These are phyloP conservation scores for Spongilla lacustris DNA, from an alignment of 37 sponge, comb jelly and placozoan genomes.

Conservation along the genomic window DNA sequence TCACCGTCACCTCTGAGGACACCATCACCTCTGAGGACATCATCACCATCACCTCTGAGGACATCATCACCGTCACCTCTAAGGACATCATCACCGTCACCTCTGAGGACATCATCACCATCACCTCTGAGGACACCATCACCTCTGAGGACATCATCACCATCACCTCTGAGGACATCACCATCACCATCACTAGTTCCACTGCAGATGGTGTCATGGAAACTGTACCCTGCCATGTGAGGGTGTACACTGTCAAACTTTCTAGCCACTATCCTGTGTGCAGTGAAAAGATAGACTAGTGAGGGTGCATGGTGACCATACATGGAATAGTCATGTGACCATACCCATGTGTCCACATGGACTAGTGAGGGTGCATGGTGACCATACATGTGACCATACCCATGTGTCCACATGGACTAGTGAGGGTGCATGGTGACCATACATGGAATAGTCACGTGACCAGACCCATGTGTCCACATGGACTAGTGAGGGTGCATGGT, in stretches of 20 bases:
- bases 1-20: not conserved
- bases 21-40: no score
- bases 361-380: not conserved
- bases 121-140: not conserved
- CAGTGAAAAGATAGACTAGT: not conserved
- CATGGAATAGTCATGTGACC: no score
- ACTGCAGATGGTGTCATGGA: not conserved
- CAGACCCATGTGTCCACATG: no score
- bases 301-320: no score
- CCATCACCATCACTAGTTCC: not conserved
- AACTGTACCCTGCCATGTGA: slow-evolving; percentile 14
- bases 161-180: not conserved
- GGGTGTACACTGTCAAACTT: slow-evolving; percentile 51
- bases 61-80: no score
- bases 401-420: no score
- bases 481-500: not conserved
- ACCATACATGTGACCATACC: slow-evolving; percentile 77
- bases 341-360: no score
- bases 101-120: no score
- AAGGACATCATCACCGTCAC: not conserved
- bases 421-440: no score
- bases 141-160: not conserved
- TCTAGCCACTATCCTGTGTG: slow-evolving; percentile 58
- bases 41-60: not conserved
- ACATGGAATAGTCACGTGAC: no score